These are phyloP conservation scores for Pitta sordida DNA, from an alignment of 2,113 vertebrate genomes.

Conservation along the genomic window DNA sequence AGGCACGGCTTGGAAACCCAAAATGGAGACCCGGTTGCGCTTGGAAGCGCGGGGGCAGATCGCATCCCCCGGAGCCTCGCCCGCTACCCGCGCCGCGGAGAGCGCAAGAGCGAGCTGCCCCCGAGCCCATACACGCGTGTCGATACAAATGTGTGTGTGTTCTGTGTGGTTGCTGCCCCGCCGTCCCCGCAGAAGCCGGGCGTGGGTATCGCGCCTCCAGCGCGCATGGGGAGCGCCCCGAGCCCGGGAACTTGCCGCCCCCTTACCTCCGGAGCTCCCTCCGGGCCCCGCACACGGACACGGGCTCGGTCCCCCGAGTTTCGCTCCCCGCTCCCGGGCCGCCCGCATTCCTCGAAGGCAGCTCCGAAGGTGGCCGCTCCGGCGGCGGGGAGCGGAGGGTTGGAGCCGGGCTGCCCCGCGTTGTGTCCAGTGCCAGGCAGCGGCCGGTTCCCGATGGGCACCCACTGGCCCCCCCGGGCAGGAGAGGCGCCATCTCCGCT, in stretches of 20 bases:
- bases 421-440: conserved; percentile 25
- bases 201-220: background rate
- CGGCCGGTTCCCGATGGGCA: background rate
- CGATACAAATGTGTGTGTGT: background rate
- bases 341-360: conserved; percentile 1
- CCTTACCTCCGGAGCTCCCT: background rate
- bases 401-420: conserved; percentile 38
- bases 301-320: background rate
- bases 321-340: background rate
- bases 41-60: background rate
- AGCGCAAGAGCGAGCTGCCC: background rate
- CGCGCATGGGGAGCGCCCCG: background rate
- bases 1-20: conserved; percentile 37
- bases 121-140: background rate
- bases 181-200: background rate
- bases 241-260: background rate
- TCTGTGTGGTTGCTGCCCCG: background rate
- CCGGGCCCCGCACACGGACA: background rate
- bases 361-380: background rate
- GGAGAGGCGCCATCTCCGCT: background rate
- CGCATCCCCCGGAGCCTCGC: background rate
- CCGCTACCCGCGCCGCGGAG: background rate
- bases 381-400: conserved; percentile 42
- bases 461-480: background rate
- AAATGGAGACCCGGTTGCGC: background rate